Percentiles rank a stretch among this genome's conserved stretches.
Conservation (phyloP, 2,888 invertebrate species). For the Sacculina carcini region DNA sequence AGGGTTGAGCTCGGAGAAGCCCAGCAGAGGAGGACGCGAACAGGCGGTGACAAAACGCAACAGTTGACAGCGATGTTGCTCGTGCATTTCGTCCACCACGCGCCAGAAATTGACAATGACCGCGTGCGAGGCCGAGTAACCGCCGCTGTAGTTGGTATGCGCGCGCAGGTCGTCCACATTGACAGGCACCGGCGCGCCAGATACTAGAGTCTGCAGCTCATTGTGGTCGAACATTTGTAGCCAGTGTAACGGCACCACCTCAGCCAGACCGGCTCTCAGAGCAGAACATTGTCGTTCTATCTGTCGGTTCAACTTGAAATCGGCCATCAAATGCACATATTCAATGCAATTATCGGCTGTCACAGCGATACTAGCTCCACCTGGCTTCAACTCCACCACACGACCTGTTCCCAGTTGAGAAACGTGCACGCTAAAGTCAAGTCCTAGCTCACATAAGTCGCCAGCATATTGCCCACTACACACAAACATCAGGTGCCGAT, state of each 20-base stretch:
- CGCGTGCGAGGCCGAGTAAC: conserved; percentile 20
- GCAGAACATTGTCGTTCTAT: conserved; percentile 21
- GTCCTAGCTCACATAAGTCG: conserved; percentile 22
- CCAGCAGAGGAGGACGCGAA: conserved; percentile 79
- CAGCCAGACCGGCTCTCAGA: conserved; percentile 33
- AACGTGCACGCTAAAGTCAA: conserved; percentile 76
- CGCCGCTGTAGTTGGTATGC: conserved; percentile 66
- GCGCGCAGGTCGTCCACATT: conserved; percentile 63
- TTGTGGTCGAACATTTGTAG: conserved; percentile 77
- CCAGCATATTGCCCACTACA: conserved; percentile 25
- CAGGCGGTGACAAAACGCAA: conserved; percentile 96
- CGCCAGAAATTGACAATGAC: conserved; percentile 74
- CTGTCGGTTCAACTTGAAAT: conserved; percentile 78
- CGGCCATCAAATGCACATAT: conserved; percentile 85
- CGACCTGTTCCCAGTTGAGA: conserved; percentile 68
- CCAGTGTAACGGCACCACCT: conserved; percentile 76
- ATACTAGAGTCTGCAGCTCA: conserved; percentile 86
- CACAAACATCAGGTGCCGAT: conserved; percentile 63
- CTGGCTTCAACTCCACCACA: conserved; percentile 68
- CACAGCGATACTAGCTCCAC: conserved; percentile 68
- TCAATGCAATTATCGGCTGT: conserved; percentile 78
- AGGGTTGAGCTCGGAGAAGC: conserved; percentile 68
- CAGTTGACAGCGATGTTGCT: conserved; percentile 55
- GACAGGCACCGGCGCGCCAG: conserved; percentile 78
- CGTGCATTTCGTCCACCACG: conserved; percentile 52